Evolutionary conservation across 2,797 vertebrate genomes (phyloP).

Genomic region (Aplochiton taeniatus): DNA sequence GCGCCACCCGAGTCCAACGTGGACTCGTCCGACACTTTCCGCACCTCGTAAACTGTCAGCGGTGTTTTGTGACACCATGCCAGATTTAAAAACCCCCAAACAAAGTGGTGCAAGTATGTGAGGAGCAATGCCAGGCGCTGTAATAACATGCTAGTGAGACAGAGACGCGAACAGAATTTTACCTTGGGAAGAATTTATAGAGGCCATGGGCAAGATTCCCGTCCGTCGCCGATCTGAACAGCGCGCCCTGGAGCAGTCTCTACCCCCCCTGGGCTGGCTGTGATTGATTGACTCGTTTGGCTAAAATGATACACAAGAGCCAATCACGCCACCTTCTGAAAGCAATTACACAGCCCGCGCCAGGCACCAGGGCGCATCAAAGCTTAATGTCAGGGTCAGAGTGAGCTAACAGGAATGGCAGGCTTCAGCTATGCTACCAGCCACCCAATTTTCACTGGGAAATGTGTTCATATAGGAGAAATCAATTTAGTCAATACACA

Average conservation of each 20-base stretch:
- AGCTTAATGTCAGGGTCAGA: constrained; percentile 61
- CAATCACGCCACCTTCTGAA: constrained; percentile 28
- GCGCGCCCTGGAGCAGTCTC: no score
- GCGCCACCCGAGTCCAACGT: no score
- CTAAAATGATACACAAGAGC: constrained; percentile 19
- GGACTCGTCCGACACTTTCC: no score
- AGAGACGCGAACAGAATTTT: constrained; percentile 11
- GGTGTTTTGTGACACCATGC: constrained; percentile 5
- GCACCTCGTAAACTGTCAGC: no score
- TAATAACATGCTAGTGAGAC: not conserved
- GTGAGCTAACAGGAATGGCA: not conserved
- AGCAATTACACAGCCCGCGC: constrained; percentile 5
- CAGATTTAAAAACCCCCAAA: no score
- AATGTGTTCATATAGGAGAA: constrained; percentile 46
- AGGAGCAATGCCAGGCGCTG: not conserved
- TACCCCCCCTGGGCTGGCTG: constrained; percentile 1
- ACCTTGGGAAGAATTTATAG: constrained; percentile 43
- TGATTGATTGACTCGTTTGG: constrained; percentile 38
- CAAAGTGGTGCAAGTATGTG: not conserved
- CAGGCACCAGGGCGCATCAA: constrained; percentile 16
- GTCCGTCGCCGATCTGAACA: no score
- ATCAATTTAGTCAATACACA: constrained; percentile 56
- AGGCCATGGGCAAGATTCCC: constrained; percentile 21
- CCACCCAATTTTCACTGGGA: constrained; percentile 48
- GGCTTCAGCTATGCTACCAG: constrained; percentile 31